phyloP scores from a whole-genome alignment of 2,888 invertebrate species.

The Cryptus viduatorius region DNA sequence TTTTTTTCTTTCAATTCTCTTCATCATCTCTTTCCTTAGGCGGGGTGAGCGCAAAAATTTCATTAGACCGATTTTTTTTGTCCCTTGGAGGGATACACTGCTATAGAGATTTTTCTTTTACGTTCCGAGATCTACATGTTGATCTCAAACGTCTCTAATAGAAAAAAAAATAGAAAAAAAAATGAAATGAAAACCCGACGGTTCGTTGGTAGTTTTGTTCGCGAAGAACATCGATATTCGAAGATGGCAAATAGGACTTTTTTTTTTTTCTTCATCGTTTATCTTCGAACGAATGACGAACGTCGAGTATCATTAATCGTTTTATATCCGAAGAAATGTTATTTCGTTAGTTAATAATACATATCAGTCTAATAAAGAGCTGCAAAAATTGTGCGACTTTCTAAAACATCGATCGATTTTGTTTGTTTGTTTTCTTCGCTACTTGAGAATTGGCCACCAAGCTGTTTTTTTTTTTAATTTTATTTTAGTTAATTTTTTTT shows the following conservation, averaged over 20 bases:
- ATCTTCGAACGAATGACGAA: constrained; percentile 33
- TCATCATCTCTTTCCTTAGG: constrained; percentile 50
- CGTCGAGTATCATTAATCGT: constrained; percentile 57
- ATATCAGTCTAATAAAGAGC: constrained; percentile 75
- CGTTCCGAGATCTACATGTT: not conserved
- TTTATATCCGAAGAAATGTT: constrained; percentile 65
- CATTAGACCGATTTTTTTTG: constrained; percentile 55
- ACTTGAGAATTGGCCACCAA: constrained; percentile 64
- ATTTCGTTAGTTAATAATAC: constrained; percentile 55
- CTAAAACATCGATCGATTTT: constrained; percentile 76
- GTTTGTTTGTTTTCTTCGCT: constrained; percentile 47
- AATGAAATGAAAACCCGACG: not conserved
- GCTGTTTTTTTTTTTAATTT: constrained; percentile 46
- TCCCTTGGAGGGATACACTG: constrained; percentile 10
- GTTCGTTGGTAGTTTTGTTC: not conserved
- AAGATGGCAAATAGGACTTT: not conserved
- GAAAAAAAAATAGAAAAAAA: not conserved
- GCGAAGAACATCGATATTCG: not conserved
- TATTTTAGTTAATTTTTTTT: constrained; percentile 24
- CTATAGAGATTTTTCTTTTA: not conserved
- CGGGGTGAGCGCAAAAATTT: constrained; percentile 70
- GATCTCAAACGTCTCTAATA: constrained; percentile 7
- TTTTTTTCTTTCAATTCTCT: constrained; percentile 8
- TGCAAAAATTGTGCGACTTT: constrained; percentile 81
- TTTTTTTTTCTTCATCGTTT: constrained; percentile 24